These are phyloP conservation scores for Ceratosolen fusciceps DNA, from an alignment of 1,140 invertebrate species.

Conservation along the genomic window DNA sequence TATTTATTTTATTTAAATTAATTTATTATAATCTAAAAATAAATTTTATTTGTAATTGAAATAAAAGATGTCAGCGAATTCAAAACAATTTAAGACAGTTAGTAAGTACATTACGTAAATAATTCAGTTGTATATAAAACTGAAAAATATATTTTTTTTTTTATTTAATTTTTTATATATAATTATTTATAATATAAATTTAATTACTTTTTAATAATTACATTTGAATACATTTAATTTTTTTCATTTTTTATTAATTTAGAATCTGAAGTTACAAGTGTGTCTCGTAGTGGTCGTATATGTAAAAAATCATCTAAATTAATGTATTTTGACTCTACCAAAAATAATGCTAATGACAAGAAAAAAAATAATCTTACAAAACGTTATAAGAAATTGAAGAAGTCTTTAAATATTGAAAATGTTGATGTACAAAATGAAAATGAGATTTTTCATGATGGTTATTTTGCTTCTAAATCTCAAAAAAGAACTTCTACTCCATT, in stretches of 20 bases:
- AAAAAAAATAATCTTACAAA: constrained; percentile 10
- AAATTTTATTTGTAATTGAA: background rate
- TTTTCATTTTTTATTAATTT: constrained; percentile 1
- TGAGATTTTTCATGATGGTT: background rate
- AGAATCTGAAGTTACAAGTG: constrained; percentile 26
- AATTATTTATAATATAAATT: constrained; percentile 3
- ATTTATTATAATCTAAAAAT: background rate
- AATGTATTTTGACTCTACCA: constrained; percentile 30
- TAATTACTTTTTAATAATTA: no score
- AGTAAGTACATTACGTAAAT: background rate
- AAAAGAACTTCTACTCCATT: background rate
- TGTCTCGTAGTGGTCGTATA: constrained; percentile 35
- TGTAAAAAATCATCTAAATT: constrained; percentile 41
- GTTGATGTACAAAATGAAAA: background rate
- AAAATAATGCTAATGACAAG: background rate
- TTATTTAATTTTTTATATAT: no score
- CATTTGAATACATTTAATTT: background rate
- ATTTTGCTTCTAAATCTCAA: background rate
- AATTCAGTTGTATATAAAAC: background rate
- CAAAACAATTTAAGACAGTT: constrained; percentile 13
- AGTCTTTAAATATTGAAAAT: background rate
- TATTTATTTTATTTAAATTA: background rate
- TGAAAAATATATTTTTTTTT: no score
- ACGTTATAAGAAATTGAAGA: background rate
- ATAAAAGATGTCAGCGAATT: constrained; percentile 6